A percentile compares a stretch with the other conserved stretches of the same genome.
phyloP scores from a whole-genome alignment of 2,797 vertebrate species.

The Denticeps clupeoides region DNA sequence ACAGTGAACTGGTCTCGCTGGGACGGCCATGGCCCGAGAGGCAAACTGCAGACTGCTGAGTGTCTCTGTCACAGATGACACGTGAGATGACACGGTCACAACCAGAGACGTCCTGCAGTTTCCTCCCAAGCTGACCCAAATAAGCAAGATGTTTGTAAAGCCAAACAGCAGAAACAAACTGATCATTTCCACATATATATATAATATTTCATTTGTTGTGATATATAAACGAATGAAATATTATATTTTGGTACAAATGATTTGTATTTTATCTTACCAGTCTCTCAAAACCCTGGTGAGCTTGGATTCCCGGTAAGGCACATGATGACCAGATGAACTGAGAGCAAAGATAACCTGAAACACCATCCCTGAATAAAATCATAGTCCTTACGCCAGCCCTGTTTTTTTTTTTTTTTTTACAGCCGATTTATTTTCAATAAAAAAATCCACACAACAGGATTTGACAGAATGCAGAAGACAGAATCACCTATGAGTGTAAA shows the following conservation, averaged over 20 bases:
- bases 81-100: conserved; percentile 25
- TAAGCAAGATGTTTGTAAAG: too few relatives aligned
- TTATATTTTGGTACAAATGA: not conserved
- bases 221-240: too few relatives aligned
- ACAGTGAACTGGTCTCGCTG: not conserved
- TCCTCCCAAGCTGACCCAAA: conserved; percentile 36
- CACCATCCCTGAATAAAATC: not conserved
- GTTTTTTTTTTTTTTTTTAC: too few relatives aligned
- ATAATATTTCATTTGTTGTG: not conserved
- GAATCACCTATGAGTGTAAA: conserved; percentile 1
- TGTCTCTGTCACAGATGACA: conserved; percentile 27
- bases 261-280: conserved; percentile 29
- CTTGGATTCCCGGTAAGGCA: conserved; percentile 45
- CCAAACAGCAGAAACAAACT: too few relatives aligned
- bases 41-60: conserved; percentile 42
- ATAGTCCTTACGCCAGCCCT: not conserved
- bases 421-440: too few relatives aligned
- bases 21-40: conserved; percentile 31
- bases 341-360: conserved; percentile 44
- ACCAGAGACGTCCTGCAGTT: conserved; percentile 38
- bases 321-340: conserved; percentile 30
- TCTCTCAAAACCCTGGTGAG: conserved; percentile 39
- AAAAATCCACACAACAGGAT: too few relatives aligned
- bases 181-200: too few relatives aligned
- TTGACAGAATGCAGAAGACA: not conserved